A percentile compares a stretch with the other conserved stretches of the same genome.
phyloP scores from a whole-genome alignment of 2,888 invertebrate species.

The Neoitamus cyanurus region DNA sequence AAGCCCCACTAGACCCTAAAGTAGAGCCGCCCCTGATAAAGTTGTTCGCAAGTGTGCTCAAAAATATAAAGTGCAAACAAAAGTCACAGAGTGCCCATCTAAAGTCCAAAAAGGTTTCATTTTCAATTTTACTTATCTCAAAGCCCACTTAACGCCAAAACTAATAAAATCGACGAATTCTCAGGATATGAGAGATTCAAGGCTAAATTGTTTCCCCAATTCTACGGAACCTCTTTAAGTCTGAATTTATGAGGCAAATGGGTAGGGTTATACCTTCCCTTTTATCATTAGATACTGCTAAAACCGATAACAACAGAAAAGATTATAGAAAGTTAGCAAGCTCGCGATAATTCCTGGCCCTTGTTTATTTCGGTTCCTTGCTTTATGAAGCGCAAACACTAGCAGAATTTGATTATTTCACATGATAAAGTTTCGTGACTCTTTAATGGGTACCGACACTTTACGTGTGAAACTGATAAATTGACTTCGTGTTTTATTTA shows the following conservation, averaged over 20 bases:
- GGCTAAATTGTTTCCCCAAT: too few relatives aligned
- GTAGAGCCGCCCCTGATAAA: too few relatives aligned
- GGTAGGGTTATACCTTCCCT: background rate
- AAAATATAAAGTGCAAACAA: too few relatives aligned
- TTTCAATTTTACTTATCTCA: too few relatives aligned
- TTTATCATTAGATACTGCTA: background rate
- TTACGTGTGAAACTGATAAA: background rate
- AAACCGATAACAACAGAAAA: background rate
- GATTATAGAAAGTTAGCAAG: background rate
- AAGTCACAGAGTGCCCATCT: too few relatives aligned
- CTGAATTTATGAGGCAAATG: background rate
- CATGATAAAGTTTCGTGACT: background rate
- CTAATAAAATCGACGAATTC: too few relatives aligned
- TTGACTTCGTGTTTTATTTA: background rate
- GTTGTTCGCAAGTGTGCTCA: too few relatives aligned
- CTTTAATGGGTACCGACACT: background rate
- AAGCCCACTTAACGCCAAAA: too few relatives aligned
- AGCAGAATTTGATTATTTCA: background rate
- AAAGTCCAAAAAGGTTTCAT: too few relatives aligned
- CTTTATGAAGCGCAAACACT: background rate
- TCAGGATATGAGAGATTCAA: too few relatives aligned
- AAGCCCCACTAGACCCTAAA: too few relatives aligned
- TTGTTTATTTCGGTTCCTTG: background rate
- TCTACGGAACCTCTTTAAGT: too few relatives aligned
- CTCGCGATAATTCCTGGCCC: background rate